Percentiles rank a stretch among this genome's conserved stretches.
Evolutionary conservation across 1,140 invertebrate genomes (phyloP).

Genomic region (Nymphalis io): DNA sequence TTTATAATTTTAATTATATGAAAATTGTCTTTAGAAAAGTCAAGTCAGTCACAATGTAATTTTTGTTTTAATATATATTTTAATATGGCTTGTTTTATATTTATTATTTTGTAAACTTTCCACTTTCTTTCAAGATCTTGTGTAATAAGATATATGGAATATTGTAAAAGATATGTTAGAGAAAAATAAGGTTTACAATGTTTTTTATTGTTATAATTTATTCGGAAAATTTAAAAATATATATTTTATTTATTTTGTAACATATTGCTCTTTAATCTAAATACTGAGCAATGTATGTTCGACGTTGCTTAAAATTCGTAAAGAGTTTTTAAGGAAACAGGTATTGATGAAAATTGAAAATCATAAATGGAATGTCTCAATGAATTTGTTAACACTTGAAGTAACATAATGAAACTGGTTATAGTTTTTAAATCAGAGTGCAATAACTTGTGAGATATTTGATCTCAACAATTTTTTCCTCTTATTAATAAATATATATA

Average conservation of each 20-base stretch:
- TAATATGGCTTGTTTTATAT: background rate
- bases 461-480: constrained; percentile 1
- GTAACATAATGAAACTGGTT: background rate
- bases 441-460: constrained; percentile 19
- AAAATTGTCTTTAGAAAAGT: no score
- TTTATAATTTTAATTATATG: no score
- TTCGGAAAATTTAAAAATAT: no score
- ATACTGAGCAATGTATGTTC: no score
- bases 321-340: no score
- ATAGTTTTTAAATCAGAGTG: constrained; percentile 2
- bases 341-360: background rate
- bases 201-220: background rate
- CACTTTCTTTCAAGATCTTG: background rate
- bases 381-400: background rate
- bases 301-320: no score
- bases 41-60: no score
- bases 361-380: background rate
- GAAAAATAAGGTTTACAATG: background rate
- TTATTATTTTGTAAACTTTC: background rate
- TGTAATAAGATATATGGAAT: background rate
- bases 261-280: no score
- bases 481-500: background rate
- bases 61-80: no score
- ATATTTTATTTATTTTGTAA: no score
- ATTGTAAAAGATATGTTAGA: background rate